Conservation (phyloP, 2,888 invertebrate species). For the Netelia virgata region DNA sequence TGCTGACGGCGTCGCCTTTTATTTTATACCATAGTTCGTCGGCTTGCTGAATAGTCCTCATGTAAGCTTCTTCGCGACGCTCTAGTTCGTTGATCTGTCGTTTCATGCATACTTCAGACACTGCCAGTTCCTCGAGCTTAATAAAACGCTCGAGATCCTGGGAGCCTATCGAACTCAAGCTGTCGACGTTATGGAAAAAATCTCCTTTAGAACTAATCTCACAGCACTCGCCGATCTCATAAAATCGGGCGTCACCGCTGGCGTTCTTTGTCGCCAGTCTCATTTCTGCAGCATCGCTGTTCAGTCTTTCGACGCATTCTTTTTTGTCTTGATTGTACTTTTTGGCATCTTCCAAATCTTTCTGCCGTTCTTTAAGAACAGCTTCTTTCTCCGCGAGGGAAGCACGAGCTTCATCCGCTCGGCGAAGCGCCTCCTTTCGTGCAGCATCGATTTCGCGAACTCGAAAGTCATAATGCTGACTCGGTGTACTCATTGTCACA, state of each 20-base stretch:
- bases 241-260: conserved; percentile 60
- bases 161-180: conserved; percentile 77
- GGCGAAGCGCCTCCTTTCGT: conserved; percentile 75
- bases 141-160: conserved; percentile 84
- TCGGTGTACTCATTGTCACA: conserved; percentile 70
- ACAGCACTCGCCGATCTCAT: conserved; percentile 73
- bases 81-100: conserved; percentile 88
- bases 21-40: conserved; percentile 91
- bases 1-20: conserved; percentile 86
- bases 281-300: conserved; percentile 71
- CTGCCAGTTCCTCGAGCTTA: conserved; percentile 86
- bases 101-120: conserved; percentile 87
- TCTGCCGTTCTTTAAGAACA: conserved; percentile 70
- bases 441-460: conserved; percentile 79
- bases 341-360: conserved; percentile 75
- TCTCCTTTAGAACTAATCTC: conserved; percentile 72
- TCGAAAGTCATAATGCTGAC: conserved; percentile 78
- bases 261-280: conserved; percentile 60
- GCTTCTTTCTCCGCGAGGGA: conserved; percentile 73
- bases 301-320: conserved; percentile 72
- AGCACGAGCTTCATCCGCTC: conserved; percentile 76
- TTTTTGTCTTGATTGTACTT: conserved; percentile 73
- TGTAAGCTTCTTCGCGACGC: conserved; percentile 88
- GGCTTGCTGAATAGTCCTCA: conserved; percentile 90
- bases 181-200: conserved; percentile 70